Percentiles rank a stretch among this genome's conserved stretches.
These are phyloP conservation scores for Forbesichthys agassizii DNA, from an alignment of 2,113 vertebrate species.

Conservation along the genomic window DNA sequence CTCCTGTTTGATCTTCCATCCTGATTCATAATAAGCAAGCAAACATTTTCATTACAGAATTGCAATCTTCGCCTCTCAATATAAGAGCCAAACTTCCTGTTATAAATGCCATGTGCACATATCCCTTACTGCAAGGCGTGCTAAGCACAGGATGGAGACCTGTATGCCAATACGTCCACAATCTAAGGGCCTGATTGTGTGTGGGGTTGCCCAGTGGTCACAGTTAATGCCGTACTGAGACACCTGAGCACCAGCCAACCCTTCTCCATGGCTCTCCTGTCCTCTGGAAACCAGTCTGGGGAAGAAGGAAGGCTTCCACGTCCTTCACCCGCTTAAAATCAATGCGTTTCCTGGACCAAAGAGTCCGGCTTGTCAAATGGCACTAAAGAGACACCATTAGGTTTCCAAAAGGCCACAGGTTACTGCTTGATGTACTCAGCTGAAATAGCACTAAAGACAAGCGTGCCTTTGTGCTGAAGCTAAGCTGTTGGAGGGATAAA, in stretches of 20 bases:
- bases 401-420: constrained; percentile 52
- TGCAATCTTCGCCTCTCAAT: constrained; percentile 48
- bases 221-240: constrained; percentile 63
- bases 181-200: constrained; percentile 67
- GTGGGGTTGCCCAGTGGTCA: constrained; percentile 57
- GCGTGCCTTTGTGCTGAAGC: constrained; percentile 52
- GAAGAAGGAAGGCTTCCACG: constrained; percentile 36
- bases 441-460: constrained; percentile 59
- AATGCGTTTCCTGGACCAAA: constrained; percentile 49
- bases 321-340: constrained; percentile 46
- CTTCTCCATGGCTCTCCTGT: constrained; percentile 36
- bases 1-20: constrained; percentile 49
- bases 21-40: constrained; percentile 60
- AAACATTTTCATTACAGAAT: constrained; percentile 71
- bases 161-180: constrained; percentile 63
- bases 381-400: constrained; percentile 60
- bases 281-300: constrained; percentile 39
- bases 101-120: constrained; percentile 65
- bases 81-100: constrained; percentile 57
- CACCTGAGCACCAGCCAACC: constrained; percentile 61
- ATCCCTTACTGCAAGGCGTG: constrained; percentile 64
- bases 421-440: constrained; percentile 58
- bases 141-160: constrained; percentile 61
- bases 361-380: constrained; percentile 52
- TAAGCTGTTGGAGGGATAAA: constrained; percentile 27